A percentile compares a stretch with the other conserved stretches of the same genome.
phyloP scores from a whole-genome alignment of 2,113 vertebrate species.

The Gnathochromis pfefferi region DNA sequence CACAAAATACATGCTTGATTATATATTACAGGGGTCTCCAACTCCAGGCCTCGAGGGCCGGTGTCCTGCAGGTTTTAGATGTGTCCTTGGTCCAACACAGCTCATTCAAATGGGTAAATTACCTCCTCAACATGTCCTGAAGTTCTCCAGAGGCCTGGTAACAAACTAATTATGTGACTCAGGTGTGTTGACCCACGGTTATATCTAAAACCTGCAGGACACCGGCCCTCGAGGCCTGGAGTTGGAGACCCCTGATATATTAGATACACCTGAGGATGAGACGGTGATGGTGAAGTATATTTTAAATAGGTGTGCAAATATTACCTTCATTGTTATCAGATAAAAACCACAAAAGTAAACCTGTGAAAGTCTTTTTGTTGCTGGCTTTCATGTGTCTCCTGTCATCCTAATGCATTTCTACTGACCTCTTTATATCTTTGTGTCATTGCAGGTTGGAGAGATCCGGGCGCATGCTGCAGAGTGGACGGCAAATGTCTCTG shows the following conservation, averaged over 20 bases:
- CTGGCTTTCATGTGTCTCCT: not conserved
- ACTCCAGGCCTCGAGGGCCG: not conserved
- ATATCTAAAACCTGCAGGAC: not conserved
- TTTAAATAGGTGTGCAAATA: not conserved
- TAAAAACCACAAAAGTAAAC: not conserved
- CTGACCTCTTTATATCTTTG: not conserved
- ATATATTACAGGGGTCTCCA: not conserved
- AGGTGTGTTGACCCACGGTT: not conserved
- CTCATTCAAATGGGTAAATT: not conserved
- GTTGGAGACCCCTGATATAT: not conserved
- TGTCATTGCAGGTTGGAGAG: constrained; percentile 81
- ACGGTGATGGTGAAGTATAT: not conserved
- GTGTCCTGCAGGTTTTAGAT: not conserved
- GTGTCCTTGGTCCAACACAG: not conserved
- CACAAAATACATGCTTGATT: not conserved
- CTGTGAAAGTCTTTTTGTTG: not conserved
- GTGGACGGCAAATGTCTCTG: constrained; percentile 95
- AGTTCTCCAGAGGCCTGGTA: not conserved
- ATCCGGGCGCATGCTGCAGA: constrained; percentile 94
- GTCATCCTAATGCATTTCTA: not conserved
- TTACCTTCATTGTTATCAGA: not conserved
- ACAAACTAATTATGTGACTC: not conserved
- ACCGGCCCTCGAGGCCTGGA: not conserved
- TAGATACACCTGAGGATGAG: not conserved
- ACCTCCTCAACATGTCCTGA: not conserved